Conservation (phyloP, 2,113 vertebrate species). For the Podarcis raffonei region DNA sequence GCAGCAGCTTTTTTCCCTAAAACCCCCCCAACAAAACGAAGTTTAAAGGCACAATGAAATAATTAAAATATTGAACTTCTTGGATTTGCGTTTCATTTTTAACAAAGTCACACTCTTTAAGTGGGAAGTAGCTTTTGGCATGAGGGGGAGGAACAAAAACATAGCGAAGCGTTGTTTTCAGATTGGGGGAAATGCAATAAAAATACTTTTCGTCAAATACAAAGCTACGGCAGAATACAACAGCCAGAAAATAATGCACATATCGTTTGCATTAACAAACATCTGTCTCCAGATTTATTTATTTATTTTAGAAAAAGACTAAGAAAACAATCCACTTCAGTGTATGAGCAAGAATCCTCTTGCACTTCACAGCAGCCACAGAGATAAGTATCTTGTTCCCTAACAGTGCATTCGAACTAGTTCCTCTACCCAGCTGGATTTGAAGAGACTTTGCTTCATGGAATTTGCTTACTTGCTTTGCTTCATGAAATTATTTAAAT, state of each 20-base stretch:
- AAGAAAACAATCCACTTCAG: conserved; percentile 24
- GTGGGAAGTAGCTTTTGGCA: not conserved
- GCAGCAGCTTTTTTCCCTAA: not conserved
- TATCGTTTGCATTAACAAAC: conserved; percentile 44
- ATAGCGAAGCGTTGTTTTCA: conserved; percentile 2
- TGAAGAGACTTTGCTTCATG: not conserved
- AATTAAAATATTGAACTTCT: not conserved
- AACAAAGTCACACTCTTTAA: conserved; percentile 25
- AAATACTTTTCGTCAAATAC: conserved; percentile 37
- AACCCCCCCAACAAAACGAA: not conserved
- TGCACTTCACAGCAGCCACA: conserved; percentile 7
- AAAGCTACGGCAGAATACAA: conserved; percentile 60
- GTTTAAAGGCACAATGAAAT: conserved; percentile 50
- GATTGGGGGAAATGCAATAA: conserved; percentile 19
- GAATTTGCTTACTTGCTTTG: not conserved
- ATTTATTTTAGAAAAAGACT: not conserved
- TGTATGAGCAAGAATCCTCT: not conserved
- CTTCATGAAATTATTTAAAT: not conserved
- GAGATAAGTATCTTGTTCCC: not conserved
- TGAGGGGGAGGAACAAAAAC: not conserved
- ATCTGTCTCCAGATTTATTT: conserved; percentile 31
- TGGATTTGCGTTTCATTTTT: not conserved
- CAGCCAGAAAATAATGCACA: conserved; percentile 46
- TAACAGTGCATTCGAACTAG: not conserved
- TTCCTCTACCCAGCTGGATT: conserved; percentile 23